phyloP scores from a whole-genome alignment of 2,113 vertebrate species.

The Cebus imitator region DNA sequence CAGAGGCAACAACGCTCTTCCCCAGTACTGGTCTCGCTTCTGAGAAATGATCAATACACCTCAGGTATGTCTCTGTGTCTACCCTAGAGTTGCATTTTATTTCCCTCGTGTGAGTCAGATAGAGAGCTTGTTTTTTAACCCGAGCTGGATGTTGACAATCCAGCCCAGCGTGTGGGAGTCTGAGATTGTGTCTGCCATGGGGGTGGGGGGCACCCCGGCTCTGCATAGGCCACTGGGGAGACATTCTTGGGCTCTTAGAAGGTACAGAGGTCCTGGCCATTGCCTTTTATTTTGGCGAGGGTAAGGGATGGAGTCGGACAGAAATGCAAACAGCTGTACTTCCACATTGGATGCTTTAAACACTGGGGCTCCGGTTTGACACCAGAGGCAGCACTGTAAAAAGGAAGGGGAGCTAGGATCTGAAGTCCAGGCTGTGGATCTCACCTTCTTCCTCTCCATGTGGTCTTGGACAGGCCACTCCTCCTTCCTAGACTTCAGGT shows the following conservation, averaged over 20 bases:
- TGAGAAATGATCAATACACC: not conserved
- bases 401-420: not conserved
- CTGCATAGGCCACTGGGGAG: rapidly evolving
- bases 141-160: not conserved
- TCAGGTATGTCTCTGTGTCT: not conserved
- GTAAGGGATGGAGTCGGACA: not conserved
- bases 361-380: not conserved
- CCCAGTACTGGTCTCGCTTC: not conserved
- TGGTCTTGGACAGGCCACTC: not conserved
- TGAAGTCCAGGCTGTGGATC: not conserved
- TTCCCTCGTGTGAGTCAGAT: not conserved
- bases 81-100: not conserved
- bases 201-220: not conserved
- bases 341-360: not conserved
- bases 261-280: not conserved
- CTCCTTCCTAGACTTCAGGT: not conserved
- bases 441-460: rapidly evolving
- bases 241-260: not conserved
- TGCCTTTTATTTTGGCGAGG: not conserved
- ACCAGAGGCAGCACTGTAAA: not conserved
- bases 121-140: not conserved
- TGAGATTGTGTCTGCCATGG: not conserved
- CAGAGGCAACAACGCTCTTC: not conserved
- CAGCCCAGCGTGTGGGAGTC: not conserved
- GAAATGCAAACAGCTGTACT: not conserved